Percentiles rank a stretch among this genome's conserved stretches.
Conservation (phyloP, 2,888 invertebrate genomes). For the Hipparchia semele region DNA sequence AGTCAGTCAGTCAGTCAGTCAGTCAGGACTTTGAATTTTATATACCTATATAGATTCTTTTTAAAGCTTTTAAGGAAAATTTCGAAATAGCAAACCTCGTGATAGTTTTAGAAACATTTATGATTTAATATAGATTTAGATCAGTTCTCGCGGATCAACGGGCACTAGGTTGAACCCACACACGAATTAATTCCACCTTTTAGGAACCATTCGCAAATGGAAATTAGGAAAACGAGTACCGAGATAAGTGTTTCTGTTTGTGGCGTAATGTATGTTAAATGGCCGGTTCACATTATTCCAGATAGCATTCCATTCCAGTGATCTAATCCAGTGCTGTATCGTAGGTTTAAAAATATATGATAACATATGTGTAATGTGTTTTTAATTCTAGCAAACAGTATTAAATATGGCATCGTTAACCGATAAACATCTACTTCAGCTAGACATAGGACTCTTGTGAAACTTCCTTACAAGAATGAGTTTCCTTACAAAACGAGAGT, state of each 20-base stretch:
- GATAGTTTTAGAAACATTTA: constrained; percentile 6
- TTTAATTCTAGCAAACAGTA: too few relatives aligned
- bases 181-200: constrained; percentile 23
- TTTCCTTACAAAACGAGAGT: too few relatives aligned
- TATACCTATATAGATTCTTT: too few relatives aligned
- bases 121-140: constrained; percentile 2
- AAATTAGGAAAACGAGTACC: constrained; percentile 18
- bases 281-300: not conserved
- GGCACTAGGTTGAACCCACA: constrained; percentile 10
- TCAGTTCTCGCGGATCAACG: not conserved
- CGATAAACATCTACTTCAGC: too few relatives aligned
- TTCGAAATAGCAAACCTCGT: not conserved
- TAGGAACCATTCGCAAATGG: constrained; percentile 24
- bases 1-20: too few relatives aligned
- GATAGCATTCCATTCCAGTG: not conserved
- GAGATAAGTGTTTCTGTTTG: constrained; percentile 23
- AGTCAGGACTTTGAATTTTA: too few relatives aligned
- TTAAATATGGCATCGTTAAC: too few relatives aligned
- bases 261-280: constrained; percentile 19
- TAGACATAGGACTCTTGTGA: too few relatives aligned
- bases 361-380: too few relatives aligned
- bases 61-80: not conserved
- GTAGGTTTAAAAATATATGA: too few relatives aligned
- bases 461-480: too few relatives aligned
- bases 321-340: too few relatives aligned